Evolutionary conservation across 1,140 invertebrate species (phyloP), one percentile per base, ranked within the genome.

Genomic region (Ceratosolen solmsi): DNA sequence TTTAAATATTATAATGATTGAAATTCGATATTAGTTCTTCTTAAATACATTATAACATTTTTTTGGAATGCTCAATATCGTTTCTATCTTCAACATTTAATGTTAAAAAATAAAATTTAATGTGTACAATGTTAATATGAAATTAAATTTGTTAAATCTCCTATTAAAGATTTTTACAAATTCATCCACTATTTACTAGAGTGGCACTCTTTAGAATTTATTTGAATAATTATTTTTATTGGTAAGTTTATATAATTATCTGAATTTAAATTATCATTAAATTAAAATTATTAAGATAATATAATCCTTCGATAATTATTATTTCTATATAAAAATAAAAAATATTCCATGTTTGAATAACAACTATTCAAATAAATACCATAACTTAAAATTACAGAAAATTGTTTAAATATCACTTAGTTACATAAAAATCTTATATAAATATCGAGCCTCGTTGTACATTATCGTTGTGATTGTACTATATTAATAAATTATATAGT

Each of bases 151-250:
- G 22, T 0, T 20, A 75, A 75, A n/a, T 58, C 41, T 20, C 15
- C 25, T 27, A 20, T 51, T 56, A 79, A 41, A 76, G 25, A 41
- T n/a, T 25, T 51, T 41, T 72, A 9, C 56, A 36, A 49, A 27
- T 36, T 54, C 33, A 46, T 79, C 49, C 36, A 72, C 33, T 54
- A 30, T 25, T 27, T 72, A 71, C 49, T n/a, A 79, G 51, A 72
- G 49, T 72, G 51, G 68, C 25, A 46, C 49, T 70, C 70, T 33
- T 17, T 78, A 51, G 5, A 68, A 79, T 72, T 58, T 49, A 60
- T 33, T 60, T 79, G n/a, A 68, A 41, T 78, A 68, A 51, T 51
- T 20, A 78, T 65, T 78, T 15, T 4, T 58, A 54, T 58, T 7
- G 13, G 5, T 38, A 11, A 60, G 65, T 49, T 11, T 60, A 36